A percentile compares a stretch with the other conserved stretches of the same genome.
Evolutionary conservation across 2,113 vertebrate species (phyloP).

Genomic region (Condylura cristata): DNA sequence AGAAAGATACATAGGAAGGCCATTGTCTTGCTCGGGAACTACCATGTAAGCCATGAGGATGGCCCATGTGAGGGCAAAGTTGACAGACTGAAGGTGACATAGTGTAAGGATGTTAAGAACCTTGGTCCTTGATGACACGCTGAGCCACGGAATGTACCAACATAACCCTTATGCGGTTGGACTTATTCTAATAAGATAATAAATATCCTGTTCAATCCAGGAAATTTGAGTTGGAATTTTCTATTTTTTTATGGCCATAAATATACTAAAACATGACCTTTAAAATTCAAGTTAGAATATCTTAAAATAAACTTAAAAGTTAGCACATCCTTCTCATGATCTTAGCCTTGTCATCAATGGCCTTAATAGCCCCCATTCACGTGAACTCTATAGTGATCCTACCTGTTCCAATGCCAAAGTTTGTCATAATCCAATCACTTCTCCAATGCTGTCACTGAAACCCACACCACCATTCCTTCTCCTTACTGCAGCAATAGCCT

Average conservation of each 20-base stretch:
- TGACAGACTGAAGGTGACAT: neutral
- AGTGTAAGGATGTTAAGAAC: neutral
- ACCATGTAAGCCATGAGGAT: neutral
- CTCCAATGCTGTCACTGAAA: neutral
- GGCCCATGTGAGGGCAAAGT: neutral
- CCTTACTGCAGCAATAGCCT: neutral
- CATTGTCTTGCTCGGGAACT: neutral
- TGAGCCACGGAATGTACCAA: neutral
- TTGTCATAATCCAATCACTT: neutral
- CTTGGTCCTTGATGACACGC: neutral
- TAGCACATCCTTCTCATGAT: neutral
- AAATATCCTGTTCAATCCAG: neutral
- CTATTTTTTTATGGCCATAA: neutral
- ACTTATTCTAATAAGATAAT: neutral
- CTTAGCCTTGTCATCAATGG: neutral
- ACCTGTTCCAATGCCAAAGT: neutral
- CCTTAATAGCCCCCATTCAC: neutral
- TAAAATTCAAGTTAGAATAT: neutral
- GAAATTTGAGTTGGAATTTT: neutral
- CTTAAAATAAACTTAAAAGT: constrained; percentile 22
- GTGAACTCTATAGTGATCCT: neutral
- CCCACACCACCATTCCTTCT: neutral
- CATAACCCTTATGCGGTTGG: too few relatives aligned
- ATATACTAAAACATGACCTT: neutral
- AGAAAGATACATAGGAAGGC: neutral